phyloP scores from a whole-genome alignment of 2,797 vertebrate genomes.

The Gymnothorax javanicus region DNA sequence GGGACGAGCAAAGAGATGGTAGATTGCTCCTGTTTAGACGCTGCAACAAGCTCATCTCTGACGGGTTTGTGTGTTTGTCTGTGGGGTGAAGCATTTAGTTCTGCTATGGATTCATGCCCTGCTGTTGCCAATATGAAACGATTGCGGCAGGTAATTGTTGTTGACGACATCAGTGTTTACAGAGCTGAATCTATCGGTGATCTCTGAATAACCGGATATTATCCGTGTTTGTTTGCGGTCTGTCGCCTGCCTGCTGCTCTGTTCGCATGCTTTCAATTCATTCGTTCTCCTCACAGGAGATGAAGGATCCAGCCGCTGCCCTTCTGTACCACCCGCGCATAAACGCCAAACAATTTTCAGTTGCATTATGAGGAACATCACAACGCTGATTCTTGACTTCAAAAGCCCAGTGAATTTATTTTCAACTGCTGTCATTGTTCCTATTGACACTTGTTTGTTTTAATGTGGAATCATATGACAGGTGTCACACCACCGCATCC shows the following conservation, averaged over 20 bases:
- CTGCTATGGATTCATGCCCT: conserved; percentile 24
- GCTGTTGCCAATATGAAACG: not conserved
- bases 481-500: not conserved
- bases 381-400: not conserved
- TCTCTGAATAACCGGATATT: not conserved
- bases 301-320: not conserved
- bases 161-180: not conserved
- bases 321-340: not conserved
- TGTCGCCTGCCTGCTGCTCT: not conserved
- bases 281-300: not conserved
- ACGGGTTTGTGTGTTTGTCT: conserved; percentile 3
- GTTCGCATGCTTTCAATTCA: not conserved
- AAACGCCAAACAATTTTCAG: not conserved
- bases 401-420: not conserved
- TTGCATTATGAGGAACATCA: not conserved
- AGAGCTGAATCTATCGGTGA: not conserved
- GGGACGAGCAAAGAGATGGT: conserved; percentile 33
- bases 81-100: conserved; percentile 40
- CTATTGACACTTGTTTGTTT: not conserved
- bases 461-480: too few relatives aligned
- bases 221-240: not conserved
- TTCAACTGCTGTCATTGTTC: not conserved
- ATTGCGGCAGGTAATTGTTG: not conserved
- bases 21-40: conserved; percentile 57
- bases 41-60: conserved; percentile 55